Evolutionary conservation across 2,888 invertebrate genomes (phyloP).

Genomic region (Eudemis profundana): DNA sequence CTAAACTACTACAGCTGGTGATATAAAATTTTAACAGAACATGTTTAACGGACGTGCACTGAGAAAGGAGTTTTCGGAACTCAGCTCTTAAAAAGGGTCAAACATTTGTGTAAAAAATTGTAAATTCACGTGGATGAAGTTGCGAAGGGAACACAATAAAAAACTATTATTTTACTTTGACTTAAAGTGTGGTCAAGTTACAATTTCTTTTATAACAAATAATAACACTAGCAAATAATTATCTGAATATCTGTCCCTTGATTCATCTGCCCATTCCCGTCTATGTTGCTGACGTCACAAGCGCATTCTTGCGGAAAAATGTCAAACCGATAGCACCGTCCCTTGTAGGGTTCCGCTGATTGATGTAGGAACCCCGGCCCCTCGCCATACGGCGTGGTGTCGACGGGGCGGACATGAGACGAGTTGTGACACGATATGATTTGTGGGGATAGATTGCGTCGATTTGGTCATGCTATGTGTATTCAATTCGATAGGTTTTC

Average conservation of each 20-base stretch:
- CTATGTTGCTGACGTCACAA: constrained; percentile 22
- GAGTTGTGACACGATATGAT: constrained; percentile 37
- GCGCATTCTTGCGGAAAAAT: constrained; percentile 40
- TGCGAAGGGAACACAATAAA: no score
- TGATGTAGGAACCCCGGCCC: constrained; percentile 32
- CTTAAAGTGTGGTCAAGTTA: no score
- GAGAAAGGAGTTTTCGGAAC: no score
- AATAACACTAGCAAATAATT: no score
- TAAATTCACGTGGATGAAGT: no score
- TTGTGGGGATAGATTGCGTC: constrained; percentile 30
- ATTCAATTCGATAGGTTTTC: constrained; percentile 29
- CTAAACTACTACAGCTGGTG: no score
- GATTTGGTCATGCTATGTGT: constrained; percentile 13
- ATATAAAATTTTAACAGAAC: no score
- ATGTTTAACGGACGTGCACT: no score
- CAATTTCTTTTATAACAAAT: no score
- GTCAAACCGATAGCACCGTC: constrained; percentile 31
- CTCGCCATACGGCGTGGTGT: constrained; percentile 25
- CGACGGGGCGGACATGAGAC: constrained; percentile 14
- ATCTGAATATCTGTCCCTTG: not conserved
- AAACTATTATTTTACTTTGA: no score
- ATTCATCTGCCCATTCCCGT: constrained; percentile 5
- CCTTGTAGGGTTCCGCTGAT: constrained; percentile 32
- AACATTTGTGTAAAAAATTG: no score
- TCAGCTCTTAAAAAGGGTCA: no score